Base-by-base conservation (phyloP, 2,888 invertebrate genomes). In the Germaria angustata region DNA sequence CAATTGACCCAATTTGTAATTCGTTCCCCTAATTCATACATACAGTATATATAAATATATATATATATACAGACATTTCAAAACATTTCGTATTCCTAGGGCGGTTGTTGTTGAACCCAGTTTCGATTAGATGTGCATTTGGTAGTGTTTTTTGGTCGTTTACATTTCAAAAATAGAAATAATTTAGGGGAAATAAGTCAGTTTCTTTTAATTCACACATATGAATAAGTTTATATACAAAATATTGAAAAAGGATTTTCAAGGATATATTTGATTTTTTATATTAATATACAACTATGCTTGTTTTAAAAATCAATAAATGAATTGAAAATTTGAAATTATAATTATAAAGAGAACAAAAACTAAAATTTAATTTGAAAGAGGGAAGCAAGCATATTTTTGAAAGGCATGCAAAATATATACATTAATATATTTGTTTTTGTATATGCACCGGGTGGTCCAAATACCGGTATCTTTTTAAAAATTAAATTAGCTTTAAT, bases 111-210 rank as follows among this genome's bases (percentile, higher is more conserved):
- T 79, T 79, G 75, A 71, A 79, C 59, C 82, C 82, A 79, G 41
- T 53, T 75, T 73, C 39, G 53, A 77, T 78, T 79, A 76, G 75
- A 75, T 69, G 69, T 71, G 82, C 82, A 76, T 75, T 81, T 59
- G 77, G 72, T 75, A 78, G 41, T 72, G 28, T 71, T 78, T 3
- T 3, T 82, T 76, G 82, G 79, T 79, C 82, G 82, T 75, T 79
- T 71, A 79, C 69, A 79, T 71, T 82, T 79, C 59, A 82, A 71
- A 79, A 82, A 82, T 82, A 79, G 82, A 82, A 76, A 82, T 55
- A 82, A 82, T 82, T 82, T 75, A 59, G 80, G 79, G 75, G 82
- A 53, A 82, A 82, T 71, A 79, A 69, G 66, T 82, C 79, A 82
- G 66, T 82, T 69, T 75, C 69, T 79, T 79, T 73, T 55, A 44